Conservation (phyloP, 2,113 vertebrate genomes). For the Archocentrus centrarchus region DNA sequence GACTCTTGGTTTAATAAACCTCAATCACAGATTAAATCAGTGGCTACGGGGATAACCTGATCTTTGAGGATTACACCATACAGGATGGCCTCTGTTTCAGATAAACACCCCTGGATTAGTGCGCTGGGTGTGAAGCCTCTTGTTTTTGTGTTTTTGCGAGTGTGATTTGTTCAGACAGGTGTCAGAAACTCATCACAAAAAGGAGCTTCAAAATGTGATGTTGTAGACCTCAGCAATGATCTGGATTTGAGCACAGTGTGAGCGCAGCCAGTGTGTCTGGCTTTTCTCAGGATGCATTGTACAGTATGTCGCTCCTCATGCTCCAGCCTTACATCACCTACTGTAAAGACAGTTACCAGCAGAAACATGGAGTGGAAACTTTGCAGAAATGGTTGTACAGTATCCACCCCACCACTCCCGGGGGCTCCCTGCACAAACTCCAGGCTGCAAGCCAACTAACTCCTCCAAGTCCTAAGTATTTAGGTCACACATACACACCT, state of each 20-base stretch:
- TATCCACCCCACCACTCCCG: constrained; percentile 58
- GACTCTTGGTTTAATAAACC: constrained; percentile 9
- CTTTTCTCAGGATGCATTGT: constrained; percentile 51
- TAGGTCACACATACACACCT: constrained; percentile 53
- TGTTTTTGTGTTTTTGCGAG: constrained; percentile 2
- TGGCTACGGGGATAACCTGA: neutral
- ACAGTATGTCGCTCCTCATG: constrained; percentile 64
- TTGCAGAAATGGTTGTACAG: constrained; percentile 63
- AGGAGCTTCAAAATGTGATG: neutral
- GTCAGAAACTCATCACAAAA: constrained; percentile 24
- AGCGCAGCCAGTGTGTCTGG: constrained; percentile 51
- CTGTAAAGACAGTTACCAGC: constrained; percentile 61
- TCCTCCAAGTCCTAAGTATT: constrained; percentile 53
- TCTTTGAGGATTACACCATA: neutral
- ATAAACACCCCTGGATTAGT: constrained; percentile 1
- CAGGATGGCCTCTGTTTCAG: neutral
- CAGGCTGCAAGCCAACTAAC: constrained; percentile 43
- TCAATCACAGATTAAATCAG: constrained; percentile 13
- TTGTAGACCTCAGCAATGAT: constrained; percentile 34
- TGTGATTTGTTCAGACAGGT: constrained; percentile 2
- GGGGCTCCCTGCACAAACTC: constrained; percentile 46
- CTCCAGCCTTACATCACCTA: constrained; percentile 68
- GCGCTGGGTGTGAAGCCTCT: neutral
- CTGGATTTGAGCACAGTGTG: constrained; percentile 43
- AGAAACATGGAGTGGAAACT: constrained; percentile 68